These are phyloP conservation scores for Amphipyra tragopoginis DNA, from an alignment of 2,888 invertebrate species.

Conservation along the genomic window DNA sequence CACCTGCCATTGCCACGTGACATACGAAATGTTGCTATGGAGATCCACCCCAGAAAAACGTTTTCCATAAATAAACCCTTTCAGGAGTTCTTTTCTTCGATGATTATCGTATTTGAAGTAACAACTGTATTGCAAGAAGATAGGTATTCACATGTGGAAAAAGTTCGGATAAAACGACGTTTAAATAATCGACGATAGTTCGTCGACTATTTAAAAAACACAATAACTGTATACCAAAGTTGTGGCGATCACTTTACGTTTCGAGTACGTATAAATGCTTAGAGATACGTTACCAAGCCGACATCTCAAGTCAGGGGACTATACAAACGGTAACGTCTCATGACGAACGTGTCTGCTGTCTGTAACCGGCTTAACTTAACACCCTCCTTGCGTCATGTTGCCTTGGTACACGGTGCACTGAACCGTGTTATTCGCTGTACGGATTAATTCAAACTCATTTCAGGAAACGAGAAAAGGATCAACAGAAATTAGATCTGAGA, in stretches of 20 bases:
- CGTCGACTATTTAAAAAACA: neutral
- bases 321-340: slow-evolving; percentile 33
- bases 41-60: slow-evolving; percentile 36
- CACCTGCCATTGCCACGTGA: slow-evolving; percentile 52
- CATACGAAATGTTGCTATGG: slow-evolving; percentile 31
- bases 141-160: slow-evolving; percentile 9
- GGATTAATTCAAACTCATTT: slow-evolving; percentile 53
- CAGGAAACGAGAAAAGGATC: slow-evolving; percentile 40
- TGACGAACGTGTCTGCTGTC: slow-evolving; percentile 38
- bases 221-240: neutral
- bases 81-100: slow-evolving; percentile 23
- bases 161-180: neutral
- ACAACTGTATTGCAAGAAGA: slow-evolving; percentile 24
- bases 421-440: slow-evolving; percentile 56
- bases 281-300: slow-evolving; percentile 12
- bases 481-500: slow-evolving; percentile 26
- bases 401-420: slow-evolving; percentile 58
- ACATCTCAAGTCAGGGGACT: slow-evolving; percentile 20
- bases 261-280: slow-evolving; percentile 8
- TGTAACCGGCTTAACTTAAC: slow-evolving; percentile 50
- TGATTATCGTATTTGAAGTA: slow-evolving; percentile 23
- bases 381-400: slow-evolving; percentile 50
- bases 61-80: slow-evolving; percentile 45
- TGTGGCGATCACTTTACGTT: slow-evolving; percentile 4
- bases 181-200: no score